Conservation (phyloP, 1,140 invertebrate species). For the Ruditapes philippinarum region DNA sequence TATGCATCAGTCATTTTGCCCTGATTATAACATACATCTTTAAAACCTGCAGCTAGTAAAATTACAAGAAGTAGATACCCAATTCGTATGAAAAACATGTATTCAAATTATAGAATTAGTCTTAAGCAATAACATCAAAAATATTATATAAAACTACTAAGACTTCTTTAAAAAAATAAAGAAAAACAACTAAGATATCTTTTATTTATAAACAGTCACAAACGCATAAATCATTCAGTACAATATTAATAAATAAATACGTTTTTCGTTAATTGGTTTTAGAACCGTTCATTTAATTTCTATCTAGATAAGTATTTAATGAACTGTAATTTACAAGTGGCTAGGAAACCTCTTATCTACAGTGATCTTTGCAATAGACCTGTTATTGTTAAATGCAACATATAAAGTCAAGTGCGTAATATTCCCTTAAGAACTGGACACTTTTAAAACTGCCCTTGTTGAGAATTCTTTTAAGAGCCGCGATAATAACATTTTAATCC, state of each 20-base stretch:
- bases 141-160: too few relatives aligned
- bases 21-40: too few relatives aligned
- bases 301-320: neutral
- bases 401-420: conserved; percentile 59
- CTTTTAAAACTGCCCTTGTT: conserved; percentile 6
- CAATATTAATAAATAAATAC: too few relatives aligned
- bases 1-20: too few relatives aligned
- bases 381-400: conserved; percentile 54
- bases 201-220: too few relatives aligned
- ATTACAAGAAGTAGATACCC: too few relatives aligned
- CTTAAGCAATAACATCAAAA: neutral
- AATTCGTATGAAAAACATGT: too few relatives aligned
- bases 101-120: neutral
- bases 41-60: too few relatives aligned
- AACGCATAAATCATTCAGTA: too few relatives aligned
- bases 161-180: too few relatives aligned
- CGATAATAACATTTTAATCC: conserved; percentile 50
- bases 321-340: conserved; percentile 29
- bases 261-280: neutral
- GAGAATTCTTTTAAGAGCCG: conserved; percentile 2
- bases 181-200: too few relatives aligned
- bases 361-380: neutral
- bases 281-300: neutral
- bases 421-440: conserved; percentile 41
- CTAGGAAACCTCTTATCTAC: conserved; percentile 17